Evolutionary conservation across 1,140 invertebrate species (phyloP).

Genomic region (Halesus radiatus): DNA sequence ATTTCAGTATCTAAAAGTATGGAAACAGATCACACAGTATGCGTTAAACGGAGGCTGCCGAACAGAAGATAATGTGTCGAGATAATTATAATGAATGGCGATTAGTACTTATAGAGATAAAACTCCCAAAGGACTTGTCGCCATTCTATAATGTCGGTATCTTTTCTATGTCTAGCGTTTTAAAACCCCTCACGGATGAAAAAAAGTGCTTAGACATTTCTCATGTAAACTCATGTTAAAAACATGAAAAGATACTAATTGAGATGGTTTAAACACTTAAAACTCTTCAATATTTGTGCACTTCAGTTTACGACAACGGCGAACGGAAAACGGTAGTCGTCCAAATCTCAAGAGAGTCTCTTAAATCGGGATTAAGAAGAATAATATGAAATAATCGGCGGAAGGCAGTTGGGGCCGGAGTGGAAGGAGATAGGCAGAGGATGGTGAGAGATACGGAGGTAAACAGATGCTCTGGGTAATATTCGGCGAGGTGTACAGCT

Average conservation of each 20-base stretch:
- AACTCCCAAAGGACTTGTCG: no score
- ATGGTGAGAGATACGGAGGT: conserved; percentile 6
- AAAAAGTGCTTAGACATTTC: not conserved
- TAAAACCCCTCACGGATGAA: not conserved
- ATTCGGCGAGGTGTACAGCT: conserved; percentile 22
- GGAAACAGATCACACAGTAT: no score
- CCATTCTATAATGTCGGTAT: not conserved
- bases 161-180: not conserved
- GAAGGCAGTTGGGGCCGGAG: not conserved
- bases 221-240: not conserved
- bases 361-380: conserved; percentile 1
- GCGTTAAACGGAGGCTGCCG: no score
- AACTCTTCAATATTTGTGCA: conserved; percentile 11
- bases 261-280: conserved; percentile 6
- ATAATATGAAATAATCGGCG: conserved; percentile 2
- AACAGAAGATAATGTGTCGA: no score
- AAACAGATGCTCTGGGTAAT: conserved; percentile 33
- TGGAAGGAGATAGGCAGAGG: not conserved
- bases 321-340: conserved; percentile 23
- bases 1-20: no score
- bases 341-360: conserved; percentile 1
- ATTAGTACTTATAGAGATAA: no score
- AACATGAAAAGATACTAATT: conserved; percentile 3
- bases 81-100: no score
- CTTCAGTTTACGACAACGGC: not conserved